Conservation (phyloP, 1,140 invertebrate genomes). For the Nebria ingens region DNA sequence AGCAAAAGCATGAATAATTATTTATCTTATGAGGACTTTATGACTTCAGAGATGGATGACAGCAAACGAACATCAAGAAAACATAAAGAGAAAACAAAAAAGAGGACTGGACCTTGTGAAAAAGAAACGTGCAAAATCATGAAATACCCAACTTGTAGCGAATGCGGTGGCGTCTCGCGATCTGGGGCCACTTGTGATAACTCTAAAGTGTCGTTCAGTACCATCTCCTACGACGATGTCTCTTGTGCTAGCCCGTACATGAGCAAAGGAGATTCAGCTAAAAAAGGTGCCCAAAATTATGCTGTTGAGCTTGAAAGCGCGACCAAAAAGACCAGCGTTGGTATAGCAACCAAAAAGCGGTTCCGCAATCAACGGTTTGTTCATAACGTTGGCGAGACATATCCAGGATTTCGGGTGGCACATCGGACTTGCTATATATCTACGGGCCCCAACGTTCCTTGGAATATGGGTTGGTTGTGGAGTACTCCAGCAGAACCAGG, state of each 20-base stretch:
- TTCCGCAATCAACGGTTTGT: no score
- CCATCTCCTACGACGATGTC: background rate
- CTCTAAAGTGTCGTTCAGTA: background rate
- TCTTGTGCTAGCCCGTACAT: no score
- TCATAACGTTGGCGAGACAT: constrained; percentile 18
- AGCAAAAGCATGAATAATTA: no score
- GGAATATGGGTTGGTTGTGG: constrained; percentile 48
- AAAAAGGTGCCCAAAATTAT: background rate
- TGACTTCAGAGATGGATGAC: no score
- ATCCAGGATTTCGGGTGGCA: constrained; percentile 38
- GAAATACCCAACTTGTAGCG: background rate
- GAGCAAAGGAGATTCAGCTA: background rate
- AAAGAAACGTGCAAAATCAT: background rate
- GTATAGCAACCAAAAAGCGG: no score
- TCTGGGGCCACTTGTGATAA: background rate
- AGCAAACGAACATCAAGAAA: no score
- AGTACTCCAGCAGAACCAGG: constrained; percentile 27
- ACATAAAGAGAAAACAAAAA: background rate
- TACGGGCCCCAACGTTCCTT: constrained; percentile 35
- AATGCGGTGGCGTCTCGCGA: background rate
- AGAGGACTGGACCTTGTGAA: background rate
- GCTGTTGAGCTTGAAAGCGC: background rate
- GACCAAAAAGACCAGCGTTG: background rate
- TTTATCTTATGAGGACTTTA: no score
- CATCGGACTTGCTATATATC: constrained; percentile 37